Conservation (phyloP, 64 coral and sea anemone species). For the Actinia tenebrosa region DNA sequence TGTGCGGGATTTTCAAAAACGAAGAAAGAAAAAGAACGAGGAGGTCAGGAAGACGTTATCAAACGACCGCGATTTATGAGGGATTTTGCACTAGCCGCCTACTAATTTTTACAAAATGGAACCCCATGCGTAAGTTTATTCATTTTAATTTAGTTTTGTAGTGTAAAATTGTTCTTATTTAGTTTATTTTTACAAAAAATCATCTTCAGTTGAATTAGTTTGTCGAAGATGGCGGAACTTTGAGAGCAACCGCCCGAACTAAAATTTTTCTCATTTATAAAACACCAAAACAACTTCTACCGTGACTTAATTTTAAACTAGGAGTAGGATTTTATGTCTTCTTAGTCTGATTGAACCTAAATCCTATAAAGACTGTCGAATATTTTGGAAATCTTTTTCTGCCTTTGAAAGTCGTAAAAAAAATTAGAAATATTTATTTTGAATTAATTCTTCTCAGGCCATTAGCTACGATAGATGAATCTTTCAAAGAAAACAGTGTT, state of each 20-base stretch:
- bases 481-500: constrained; percentile 55
- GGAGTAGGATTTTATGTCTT: too few species aligned
- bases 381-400: too few species aligned
- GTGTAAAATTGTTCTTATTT: background rate
- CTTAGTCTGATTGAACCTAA: too few species aligned
- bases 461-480: constrained; percentile 3
- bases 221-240: background rate
- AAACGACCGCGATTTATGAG: background rate
- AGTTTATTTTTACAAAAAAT: background rate
- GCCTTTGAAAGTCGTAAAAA: too few species aligned
- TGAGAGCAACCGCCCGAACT: background rate
- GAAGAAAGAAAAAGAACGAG: background rate
- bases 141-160: background rate
- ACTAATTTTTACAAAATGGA: constrained; percentile 6
- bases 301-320: too few species aligned
- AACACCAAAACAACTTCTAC: background rate
- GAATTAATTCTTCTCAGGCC: background rate
- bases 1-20: constrained; percentile 17
- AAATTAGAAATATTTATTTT: background rate
- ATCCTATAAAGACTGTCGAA: too few species aligned
- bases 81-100: background rate
- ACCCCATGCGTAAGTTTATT: constrained; percentile 18
- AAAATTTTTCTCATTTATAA: background rate
- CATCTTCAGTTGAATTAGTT: background rate
- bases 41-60: background rate